Evolutionary conservation across 2,888 invertebrate genomes (phyloP).

Genomic region (Isoperla grammatica): DNA sequence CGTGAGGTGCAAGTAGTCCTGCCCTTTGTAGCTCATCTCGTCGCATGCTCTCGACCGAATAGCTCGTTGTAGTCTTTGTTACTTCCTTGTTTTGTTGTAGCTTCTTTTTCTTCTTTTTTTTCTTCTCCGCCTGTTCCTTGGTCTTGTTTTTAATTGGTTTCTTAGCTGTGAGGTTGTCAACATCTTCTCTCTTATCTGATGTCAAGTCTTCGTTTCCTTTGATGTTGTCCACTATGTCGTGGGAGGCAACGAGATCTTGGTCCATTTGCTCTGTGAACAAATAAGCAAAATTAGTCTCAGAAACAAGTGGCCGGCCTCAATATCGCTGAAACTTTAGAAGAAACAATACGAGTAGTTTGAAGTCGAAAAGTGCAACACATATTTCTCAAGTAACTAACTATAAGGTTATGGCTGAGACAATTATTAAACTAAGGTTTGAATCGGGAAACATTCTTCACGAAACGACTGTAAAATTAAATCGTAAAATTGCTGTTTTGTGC

Average conservation of each 20-base stretch:
- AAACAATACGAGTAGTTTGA: too few relatives aligned
- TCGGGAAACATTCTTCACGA: too few relatives aligned
- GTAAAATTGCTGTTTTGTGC: too few relatives aligned
- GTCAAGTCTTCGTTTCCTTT: background rate
- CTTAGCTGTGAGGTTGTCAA: background rate
- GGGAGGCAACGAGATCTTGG: conserved; percentile 13
- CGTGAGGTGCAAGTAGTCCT: conserved; percentile 15
- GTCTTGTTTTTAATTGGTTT: conserved; percentile 14
- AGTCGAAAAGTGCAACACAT: too few relatives aligned
- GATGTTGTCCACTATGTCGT: background rate
- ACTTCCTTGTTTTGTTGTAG: conserved; percentile 17
- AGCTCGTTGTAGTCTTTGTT: background rate
- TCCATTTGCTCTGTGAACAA: conserved; percentile 23
- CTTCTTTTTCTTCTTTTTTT: conserved; percentile 27
- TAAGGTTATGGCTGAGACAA: too few relatives aligned
- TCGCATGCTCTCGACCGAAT: background rate
- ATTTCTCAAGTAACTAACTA: too few relatives aligned
- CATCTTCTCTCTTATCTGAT: background rate
- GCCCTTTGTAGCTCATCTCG: conserved; percentile 18
- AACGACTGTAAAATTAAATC: too few relatives aligned
- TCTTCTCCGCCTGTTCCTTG: conserved; percentile 21
- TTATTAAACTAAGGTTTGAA: too few relatives aligned
- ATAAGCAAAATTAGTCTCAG: background rate
- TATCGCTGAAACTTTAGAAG: too few relatives aligned
- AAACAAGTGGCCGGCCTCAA: too few relatives aligned